Percentiles rank a stretch among this genome's conserved stretches.
Conservation (phyloP, 2,888 invertebrate genomes). For the Timandra comae region DNA sequence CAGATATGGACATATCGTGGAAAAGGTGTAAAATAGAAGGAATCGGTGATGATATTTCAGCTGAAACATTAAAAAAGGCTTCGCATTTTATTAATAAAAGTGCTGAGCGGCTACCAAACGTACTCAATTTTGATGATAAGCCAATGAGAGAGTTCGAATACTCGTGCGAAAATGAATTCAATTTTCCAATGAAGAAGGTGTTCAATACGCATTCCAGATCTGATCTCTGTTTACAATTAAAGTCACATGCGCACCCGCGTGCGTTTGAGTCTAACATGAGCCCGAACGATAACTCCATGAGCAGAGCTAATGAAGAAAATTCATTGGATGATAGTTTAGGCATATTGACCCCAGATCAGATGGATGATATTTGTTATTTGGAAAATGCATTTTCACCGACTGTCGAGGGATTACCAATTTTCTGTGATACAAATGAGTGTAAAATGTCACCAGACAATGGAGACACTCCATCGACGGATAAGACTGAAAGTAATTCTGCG, state of each 20-base stretch:
- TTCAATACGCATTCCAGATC: slow-evolving; percentile 66
- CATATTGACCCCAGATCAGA: slow-evolving; percentile 92
- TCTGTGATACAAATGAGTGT: slow-evolving; percentile 59
- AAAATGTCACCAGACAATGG: slow-evolving; percentile 69
- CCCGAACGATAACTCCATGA: slow-evolving; percentile 66
- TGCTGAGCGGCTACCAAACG: slow-evolving; percentile 58
- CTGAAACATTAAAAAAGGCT: slow-evolving; percentile 32
- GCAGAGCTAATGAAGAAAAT: slow-evolving; percentile 81
- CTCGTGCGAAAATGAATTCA: slow-evolving; percentile 62
- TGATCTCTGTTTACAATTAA: slow-evolving; percentile 63
- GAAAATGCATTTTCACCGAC: slow-evolving; percentile 81
- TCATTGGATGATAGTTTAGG: slow-evolving; percentile 92
- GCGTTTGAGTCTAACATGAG: slow-evolving; percentile 57
- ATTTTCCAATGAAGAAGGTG: slow-evolving; percentile 44
- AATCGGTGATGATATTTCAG: slow-evolving; percentile 27
- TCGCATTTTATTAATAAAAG: slow-evolving; percentile 42
- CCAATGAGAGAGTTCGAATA: slow-evolving; percentile 69
- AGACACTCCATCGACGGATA: slow-evolving; percentile 76
- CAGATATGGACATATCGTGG: slow-evolving; percentile 37
- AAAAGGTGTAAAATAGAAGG: slow-evolving; percentile 35
- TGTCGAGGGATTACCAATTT: slow-evolving; percentile 77
- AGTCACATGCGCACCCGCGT: slow-evolving; percentile 54
- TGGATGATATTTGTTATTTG: slow-evolving; percentile 83
- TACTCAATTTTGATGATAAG: slow-evolving; percentile 66
- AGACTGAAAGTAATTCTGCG: slow-evolving; percentile 72